phyloP scores from a whole-genome alignment of 2,113 vertebrate genomes.

The Microtus pennsylvanicus region DNA sequence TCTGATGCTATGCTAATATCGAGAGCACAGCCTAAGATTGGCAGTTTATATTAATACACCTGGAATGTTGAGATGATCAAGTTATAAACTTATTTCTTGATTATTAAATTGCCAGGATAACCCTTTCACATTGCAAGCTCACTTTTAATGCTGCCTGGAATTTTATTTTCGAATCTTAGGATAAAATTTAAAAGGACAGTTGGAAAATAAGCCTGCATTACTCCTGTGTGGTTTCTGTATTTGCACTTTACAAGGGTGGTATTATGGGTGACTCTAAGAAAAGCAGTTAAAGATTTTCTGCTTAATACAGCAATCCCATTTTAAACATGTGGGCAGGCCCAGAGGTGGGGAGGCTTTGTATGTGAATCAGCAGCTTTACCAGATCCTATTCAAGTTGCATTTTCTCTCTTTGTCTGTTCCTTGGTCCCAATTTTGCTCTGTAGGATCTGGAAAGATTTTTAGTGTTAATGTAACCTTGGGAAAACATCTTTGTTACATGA shows the following conservation, averaged over 20 bases:
- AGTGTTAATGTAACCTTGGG: background rate
- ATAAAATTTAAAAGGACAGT: background rate
- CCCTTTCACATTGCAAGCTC: background rate
- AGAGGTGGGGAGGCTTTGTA: background rate
- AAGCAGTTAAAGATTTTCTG: background rate
- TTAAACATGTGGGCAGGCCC: background rate
- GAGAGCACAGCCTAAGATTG: background rate
- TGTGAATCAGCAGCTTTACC: too few species aligned
- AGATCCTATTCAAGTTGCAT: background rate
- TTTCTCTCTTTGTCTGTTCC: background rate
- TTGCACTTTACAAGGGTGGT: background rate
- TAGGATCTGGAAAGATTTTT: background rate
- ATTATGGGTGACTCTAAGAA: background rate
- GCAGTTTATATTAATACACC: background rate
- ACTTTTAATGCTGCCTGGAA: constrained; percentile 4
- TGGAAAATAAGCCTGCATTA: background rate
- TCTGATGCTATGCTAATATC: too few species aligned
- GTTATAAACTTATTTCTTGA: background rate
- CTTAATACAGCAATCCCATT: background rate
- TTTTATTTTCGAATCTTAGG: background rate
- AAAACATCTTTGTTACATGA: background rate
- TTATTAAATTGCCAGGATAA: background rate
- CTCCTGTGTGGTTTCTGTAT: background rate
- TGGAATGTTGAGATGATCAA: background rate
- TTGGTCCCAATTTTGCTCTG: background rate